Base-by-base conservation (phyloP, 1,140 invertebrate genomes). In the Tetramorium simillimum region DNA sequence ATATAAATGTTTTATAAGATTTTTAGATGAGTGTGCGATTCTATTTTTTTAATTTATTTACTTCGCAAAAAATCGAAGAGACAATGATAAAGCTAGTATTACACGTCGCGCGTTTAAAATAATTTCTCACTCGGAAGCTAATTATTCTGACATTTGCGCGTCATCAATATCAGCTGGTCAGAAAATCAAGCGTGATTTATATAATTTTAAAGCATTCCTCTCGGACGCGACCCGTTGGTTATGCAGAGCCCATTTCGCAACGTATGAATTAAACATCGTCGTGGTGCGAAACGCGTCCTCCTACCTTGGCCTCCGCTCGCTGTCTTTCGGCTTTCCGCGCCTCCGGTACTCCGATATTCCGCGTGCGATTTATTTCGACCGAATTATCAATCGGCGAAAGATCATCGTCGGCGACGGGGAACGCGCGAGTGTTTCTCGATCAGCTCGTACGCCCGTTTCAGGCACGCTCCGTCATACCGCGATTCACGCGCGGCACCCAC, bases 391-490 rank as follows among this genome's bases (percentile, higher is more conserved):
- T 18, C 21, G 65, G 2, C 43, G 65, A 21, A 21, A 24, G 65
- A 69, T 49, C 65, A 69, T 69, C 43, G 12, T 69, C 21, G 21
- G 14, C 24, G 43, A 28, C 65, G 18, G 10, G 9, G 33, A 9
- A 28, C 16, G 40, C 65, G n/a, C n/a, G 65, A 53, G 51, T 53
- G 3, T 16, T 46, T 53, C 10, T 53, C 51, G 51, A 18, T n/a
- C 51, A 53, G 51, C 4, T n/a, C 16, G 51, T 10, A 46, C 10
- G 9, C 18, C 51, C n/a, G 58, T 21, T 37, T 40, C 63, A 82
- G 65, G 51, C 58, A 51, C 62, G 70, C 37, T 18, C 16, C 51
- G 51, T 43, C 70, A 84, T 84, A 21, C 60, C 43, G 58, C 72
- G 86, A 88, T 82, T 58, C n/a, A 33, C 33, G 33, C 33, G 33